Conservation (phyloP, 2,797 vertebrate species). For the Manis pentadactyla region DNA sequence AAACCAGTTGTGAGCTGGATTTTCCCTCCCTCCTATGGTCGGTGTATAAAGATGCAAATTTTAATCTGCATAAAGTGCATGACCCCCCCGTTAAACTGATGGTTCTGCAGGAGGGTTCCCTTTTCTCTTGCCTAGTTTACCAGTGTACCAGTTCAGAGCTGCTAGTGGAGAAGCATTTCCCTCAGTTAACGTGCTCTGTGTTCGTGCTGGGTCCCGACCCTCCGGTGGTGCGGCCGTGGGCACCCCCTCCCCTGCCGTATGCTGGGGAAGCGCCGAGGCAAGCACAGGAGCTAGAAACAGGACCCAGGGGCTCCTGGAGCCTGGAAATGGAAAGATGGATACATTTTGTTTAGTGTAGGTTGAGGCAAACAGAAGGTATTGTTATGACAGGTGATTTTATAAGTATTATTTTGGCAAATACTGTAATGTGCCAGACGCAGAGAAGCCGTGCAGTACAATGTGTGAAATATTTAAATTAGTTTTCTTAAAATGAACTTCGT, state of each 20-base stretch:
- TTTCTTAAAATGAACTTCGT: conserved; percentile 71
- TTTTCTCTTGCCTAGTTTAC: background rate
- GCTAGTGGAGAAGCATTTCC: background rate
- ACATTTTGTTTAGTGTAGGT: background rate
- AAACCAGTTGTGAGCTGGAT: too few relatives aligned
- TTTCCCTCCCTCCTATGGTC: background rate
- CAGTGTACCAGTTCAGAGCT: background rate
- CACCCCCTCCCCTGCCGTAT: background rate
- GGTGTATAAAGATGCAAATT: background rate
- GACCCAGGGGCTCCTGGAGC: background rate
- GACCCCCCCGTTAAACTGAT: background rate
- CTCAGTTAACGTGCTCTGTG: background rate
- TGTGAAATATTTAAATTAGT: conserved; percentile 33
- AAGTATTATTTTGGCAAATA: conserved; percentile 73
- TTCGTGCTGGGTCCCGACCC: background rate
- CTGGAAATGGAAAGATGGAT: background rate
- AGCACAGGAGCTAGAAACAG: conserved; percentile 63
- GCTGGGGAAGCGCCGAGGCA: conserved; percentile 53
- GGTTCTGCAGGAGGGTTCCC: background rate
- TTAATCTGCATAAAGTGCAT: background rate
- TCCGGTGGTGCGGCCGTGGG: too few relatives aligned
- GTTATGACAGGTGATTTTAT: conserved; percentile 77
- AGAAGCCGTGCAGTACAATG: background rate
- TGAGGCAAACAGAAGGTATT: conserved; percentile 52
- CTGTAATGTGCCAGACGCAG: conserved; percentile 65